Evolutionary conservation across 2,888 invertebrate genomes (phyloP), one percentile per base, ranked within the genome.

Genomic region (Portevinia maculata): DNA sequence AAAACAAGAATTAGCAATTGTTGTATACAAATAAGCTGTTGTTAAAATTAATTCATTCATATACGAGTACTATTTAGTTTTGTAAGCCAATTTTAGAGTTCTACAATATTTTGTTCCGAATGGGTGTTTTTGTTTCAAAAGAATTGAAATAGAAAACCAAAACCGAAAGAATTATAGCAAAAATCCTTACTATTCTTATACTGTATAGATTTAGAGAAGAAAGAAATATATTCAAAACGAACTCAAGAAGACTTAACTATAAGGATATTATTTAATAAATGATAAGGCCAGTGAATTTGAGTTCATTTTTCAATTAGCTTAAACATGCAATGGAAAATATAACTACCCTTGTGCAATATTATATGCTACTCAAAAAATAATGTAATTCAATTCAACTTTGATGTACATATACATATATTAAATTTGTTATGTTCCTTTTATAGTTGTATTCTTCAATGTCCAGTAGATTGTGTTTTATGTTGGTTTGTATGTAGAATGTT

Each of bases 201-300:
- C n/a, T n/a, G 41, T 28, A 53, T 60, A 57, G 69, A 39, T 57
- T 50, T 50, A 44, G 41, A 44, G 57, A 39, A 32, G 60, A 53
- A 46, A 60, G 44, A 79, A n/a, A 11, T 21, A n/a, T 13, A 24
- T 11, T 21, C 19, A 50, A 64, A 74, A 28, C 15, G 0, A 73
- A 55, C n/a, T 46, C 6, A 52, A 62, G 28, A 65, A 46, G 34
- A 46, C 15, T 60, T 41, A 64, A 60, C 65, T 44, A n/a, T n/a
- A 32, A 73, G 53, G 15, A 17, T 46, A 41, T 41, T 46, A 59
- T 69, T 67, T 64, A 75, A 62, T 75, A 79, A 79, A 55, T 17
- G 24, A 62, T 53, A 50, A 50, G n/a, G 69, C 55, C 74, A 79
- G 74, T 59, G 55, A 52, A 39, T 39, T 30, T 11, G 30, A 13